Evolutionary conservation across 37 sponge, comb jelly and placozoan species (phyloP).

Genomic region (Aplysina aerophoba): DNA sequence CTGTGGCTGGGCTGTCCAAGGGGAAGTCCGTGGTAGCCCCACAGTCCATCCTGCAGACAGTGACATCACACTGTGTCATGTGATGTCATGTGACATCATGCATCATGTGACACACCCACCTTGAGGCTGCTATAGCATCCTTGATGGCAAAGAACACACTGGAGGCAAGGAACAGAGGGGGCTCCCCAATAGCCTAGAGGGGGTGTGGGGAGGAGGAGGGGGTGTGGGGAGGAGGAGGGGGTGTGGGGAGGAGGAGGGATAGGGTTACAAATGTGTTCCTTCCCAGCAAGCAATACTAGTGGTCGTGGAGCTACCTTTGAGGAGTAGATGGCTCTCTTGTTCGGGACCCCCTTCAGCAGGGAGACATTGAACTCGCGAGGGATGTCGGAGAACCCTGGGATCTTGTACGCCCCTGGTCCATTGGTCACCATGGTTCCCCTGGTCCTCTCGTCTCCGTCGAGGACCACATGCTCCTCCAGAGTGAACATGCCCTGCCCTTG

Average conservation of each 20-base stretch:
- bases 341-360: slow-evolving; percentile 65
- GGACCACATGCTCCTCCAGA: slow-evolving; percentile 68
- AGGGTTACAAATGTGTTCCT: too few species aligned
- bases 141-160: slow-evolving; percentile 86
- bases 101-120: background rate
- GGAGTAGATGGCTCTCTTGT: slow-evolving; percentile 74
- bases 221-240: background rate
- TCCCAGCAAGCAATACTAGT: background rate
- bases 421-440: slow-evolving; percentile 62
- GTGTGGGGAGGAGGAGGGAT: background rate
- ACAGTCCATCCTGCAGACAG: slow-evolving; percentile 33
- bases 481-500: slow-evolving; percentile 79
- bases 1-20: slow-evolving; percentile 84
- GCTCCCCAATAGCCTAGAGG: slow-evolving; percentile 84
- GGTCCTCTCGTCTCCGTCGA: slow-evolving; percentile 49
- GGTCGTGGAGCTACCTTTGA: slow-evolving; percentile 61
- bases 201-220: background rate
- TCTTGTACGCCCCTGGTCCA: slow-evolving; percentile 87
- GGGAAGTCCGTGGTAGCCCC: slow-evolving; percentile 47
- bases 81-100: background rate
- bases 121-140: slow-evolving; percentile 69
- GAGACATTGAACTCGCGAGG: slow-evolving; percentile 78
- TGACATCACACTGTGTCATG: background rate
- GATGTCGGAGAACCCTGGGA: slow-evolving; percentile 73
- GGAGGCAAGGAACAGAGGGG: slow-evolving; percentile 87